Evolutionary conservation across 2,888 invertebrate species (phyloP).

Genomic region (Coremacera marginata): DNA sequence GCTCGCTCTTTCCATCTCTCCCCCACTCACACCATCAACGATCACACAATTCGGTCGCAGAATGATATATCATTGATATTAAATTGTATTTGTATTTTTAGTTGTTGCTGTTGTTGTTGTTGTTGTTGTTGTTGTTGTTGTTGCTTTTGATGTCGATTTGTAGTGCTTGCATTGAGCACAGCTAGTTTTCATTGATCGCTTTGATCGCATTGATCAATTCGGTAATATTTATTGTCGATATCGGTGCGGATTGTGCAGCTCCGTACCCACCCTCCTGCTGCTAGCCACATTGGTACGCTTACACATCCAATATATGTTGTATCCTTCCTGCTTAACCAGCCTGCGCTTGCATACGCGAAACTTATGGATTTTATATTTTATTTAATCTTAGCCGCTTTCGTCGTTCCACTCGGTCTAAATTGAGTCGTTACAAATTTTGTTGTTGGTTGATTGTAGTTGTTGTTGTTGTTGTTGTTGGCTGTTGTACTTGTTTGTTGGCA

Average conservation of each 20-base stretch:
- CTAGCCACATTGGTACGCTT: too few relatives aligned
- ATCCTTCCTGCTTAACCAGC: background rate
- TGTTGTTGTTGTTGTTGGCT: background rate
- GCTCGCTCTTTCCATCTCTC: too few relatives aligned
- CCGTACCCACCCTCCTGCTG: background rate
- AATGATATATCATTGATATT: conserved; percentile 12
- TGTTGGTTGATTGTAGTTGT: too few relatives aligned
- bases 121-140: conserved; percentile 8
- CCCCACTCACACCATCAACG: background rate
- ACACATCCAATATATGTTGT: conserved; percentile 1
- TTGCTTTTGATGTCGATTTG: conserved; percentile 19
- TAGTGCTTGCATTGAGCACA: conserved; percentile 8
- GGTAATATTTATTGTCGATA: conserved; percentile 5
- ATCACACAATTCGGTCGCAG: conserved; percentile 18
- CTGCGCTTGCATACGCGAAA: background rate
- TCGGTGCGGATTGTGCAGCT: background rate
- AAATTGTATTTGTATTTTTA: background rate
- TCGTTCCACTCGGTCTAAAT: conserved; percentile 16
- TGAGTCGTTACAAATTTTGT: conserved; percentile 38
- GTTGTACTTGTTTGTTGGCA: conserved; percentile 23
- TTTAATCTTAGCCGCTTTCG: conserved; percentile 34
- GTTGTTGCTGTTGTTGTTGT: background rate
- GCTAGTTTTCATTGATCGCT: conserved; percentile 13
- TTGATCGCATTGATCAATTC: conserved; percentile 34
- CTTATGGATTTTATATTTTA: conserved; percentile 28